Evolutionary conservation across 2,113 vertebrate genomes (phyloP).

Genomic region (Carlito syrichta): DNA sequence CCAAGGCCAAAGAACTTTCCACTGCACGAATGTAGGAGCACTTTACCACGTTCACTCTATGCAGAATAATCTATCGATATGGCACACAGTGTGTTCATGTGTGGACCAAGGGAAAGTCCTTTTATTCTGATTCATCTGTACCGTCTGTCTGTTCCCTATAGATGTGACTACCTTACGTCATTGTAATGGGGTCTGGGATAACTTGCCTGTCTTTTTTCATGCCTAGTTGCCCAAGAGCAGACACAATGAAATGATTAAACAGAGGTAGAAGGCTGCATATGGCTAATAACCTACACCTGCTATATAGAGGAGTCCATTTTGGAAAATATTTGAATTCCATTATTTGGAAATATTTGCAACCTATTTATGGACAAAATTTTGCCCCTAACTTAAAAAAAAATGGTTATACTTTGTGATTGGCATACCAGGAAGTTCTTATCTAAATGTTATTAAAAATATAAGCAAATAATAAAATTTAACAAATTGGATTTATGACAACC

Average conservation of each 20-base stretch:
- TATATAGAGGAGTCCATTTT: background rate
- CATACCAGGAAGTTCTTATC: background rate
- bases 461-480: background rate
- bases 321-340: background rate
- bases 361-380: background rate
- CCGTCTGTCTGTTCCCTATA: background rate
- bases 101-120: background rate
- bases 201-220: background rate
- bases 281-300: background rate
- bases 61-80: background rate
- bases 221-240: background rate
- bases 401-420: background rate
- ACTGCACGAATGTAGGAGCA: background rate
- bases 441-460: background rate
- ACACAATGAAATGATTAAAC: background rate
- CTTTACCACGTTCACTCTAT: rapidly evolving
- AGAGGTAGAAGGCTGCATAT: background rate
- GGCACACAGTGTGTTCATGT: background rate
- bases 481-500: background rate
- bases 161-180: background rate
- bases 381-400: background rate
- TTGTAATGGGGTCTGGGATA: too few species aligned
- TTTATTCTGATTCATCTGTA: background rate
- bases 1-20: background rate
- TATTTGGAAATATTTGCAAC: background rate